A percentile compares a stretch with the other conserved stretches of the same genome.
phyloP scores from a whole-genome alignment of 2,888 invertebrate species.

The Temnothorax ravouxi region DNA sequence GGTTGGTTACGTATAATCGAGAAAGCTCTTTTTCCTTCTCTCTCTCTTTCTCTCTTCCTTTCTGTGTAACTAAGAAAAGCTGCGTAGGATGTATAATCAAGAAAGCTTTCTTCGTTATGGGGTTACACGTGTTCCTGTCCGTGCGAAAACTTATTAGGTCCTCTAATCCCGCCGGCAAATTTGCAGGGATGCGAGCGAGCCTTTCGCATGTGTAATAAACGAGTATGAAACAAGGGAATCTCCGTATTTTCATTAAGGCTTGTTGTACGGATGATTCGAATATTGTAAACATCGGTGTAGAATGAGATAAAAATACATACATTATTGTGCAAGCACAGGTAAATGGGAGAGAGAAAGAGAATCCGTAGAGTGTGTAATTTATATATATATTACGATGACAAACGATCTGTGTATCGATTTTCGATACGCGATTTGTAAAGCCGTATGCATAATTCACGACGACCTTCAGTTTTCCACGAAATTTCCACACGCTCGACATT shows the following conservation, averaged over 20 bases:
- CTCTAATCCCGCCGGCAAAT: constrained; percentile 56
- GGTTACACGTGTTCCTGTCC: constrained; percentile 56
- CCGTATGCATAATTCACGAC: constrained; percentile 23
- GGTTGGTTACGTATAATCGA: constrained; percentile 57
- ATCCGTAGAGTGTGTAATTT: background rate
- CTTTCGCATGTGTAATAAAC: constrained; percentile 57
- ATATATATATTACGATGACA: constrained; percentile 8
- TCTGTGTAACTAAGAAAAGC: constrained; percentile 56
- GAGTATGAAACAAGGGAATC: constrained; percentile 45
- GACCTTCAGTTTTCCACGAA: constrained; percentile 2
- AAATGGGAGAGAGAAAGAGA: background rate
- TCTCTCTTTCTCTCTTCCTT: background rate
- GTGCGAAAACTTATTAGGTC: constrained; percentile 53
- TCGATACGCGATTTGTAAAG: background rate
- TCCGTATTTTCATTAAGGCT: constrained; percentile 30
- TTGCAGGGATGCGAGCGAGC: constrained; percentile 49
- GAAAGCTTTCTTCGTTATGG: constrained; percentile 56
- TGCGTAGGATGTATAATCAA: constrained; percentile 58
- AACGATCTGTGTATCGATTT: constrained; percentile 2
- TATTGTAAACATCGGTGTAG: background rate
- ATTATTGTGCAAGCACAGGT: too few relatives aligned
- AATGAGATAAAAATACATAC: background rate
- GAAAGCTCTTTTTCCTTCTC: constrained; percentile 17
- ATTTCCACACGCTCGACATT: constrained; percentile 6
- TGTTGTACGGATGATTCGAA: constrained; percentile 37